Base-by-base conservation (phyloP, 2,797 vertebrate species). In the Myoxocephalus aenaeus region DNA sequence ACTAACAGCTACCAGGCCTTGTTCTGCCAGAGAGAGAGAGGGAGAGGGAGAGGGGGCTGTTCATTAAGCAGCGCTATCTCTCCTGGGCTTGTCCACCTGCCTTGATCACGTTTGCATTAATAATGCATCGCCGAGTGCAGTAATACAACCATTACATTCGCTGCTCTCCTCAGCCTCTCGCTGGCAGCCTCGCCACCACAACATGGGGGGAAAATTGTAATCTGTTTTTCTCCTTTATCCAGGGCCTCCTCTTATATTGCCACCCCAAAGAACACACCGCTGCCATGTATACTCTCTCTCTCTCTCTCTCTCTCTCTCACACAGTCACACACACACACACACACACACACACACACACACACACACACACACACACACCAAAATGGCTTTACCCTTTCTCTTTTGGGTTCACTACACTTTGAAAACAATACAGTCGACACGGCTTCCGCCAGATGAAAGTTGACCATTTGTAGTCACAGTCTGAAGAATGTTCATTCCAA, bases 71-170 rank as follows among this genome's bases (percentile, higher is more conserved):
- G 92, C 84, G 89, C 90, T 84, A 88, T 93, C 93, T 94, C 95
- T 95, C 95, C 92, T 91, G 94, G 94, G 94, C 92, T 92, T 88
- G 93, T 94, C 93, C 95, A 95, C 95, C 95, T 95, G 95, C 95
- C 94, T 95, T 95, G 91, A 95, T 95, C 95, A 96, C 93, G 92
- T 93, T 94, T 93, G 86, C 95, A 95, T 96, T 95, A 95, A 96
- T 96, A 96, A 96, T 96, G 94, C 94, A 96, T 95, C 91, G 90
- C 80, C 86, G 91, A 91, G 91, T 90, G 90, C 93, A 91, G 94
- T 95, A 95, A 95, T 94, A 94, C 93, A 94, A 94, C 93, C 92
- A 93, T 94, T 94, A 93, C 92, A 86, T 93, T 90, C 83, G 73
- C 91, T 76, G 89, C 92, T 92, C 87, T 54, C 66, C 90, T 89